Conservation (phyloP, 2,797 vertebrate genomes). For the Falco rusticolus region DNA sequence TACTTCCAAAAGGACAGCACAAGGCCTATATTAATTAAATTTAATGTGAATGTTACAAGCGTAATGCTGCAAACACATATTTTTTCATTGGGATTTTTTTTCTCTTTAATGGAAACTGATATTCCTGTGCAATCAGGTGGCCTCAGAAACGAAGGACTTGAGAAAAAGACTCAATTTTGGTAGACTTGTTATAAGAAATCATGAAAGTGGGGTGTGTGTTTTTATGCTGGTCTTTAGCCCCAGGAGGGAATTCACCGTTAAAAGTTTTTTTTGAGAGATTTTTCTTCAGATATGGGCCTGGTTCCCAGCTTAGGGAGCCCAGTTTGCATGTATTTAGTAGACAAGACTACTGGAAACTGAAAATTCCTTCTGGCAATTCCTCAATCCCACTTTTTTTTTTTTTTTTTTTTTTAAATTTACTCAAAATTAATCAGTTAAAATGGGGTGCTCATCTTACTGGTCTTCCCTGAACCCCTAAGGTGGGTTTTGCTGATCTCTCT, state of each 20-base stretch:
- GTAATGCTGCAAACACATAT: not conserved
- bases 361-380: not conserved
- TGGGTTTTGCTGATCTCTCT: not conserved
- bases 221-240: not conserved
- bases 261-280: not conserved
- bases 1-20: not conserved
- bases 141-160: not conserved
- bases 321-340: not conserved
- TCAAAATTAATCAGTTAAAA: not conserved
- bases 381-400: not conserved
- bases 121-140: not conserved
- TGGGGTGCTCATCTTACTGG: not conserved
- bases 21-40: not conserved
- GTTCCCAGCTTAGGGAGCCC: not conserved
- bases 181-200: not conserved
- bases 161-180: not conserved
- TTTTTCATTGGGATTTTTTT: not conserved
- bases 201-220: not conserved
- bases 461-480: not conserved
- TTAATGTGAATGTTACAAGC: fast-evolving
- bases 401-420: not conserved
- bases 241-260: not conserved
- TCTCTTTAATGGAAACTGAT: not conserved
- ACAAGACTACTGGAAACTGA: not conserved
- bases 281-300: not conserved